These are phyloP conservation scores for Hermaeophaga mercurialis DNA, from an alignment of 2,888 invertebrate genomes.

Conservation along the genomic window DNA sequence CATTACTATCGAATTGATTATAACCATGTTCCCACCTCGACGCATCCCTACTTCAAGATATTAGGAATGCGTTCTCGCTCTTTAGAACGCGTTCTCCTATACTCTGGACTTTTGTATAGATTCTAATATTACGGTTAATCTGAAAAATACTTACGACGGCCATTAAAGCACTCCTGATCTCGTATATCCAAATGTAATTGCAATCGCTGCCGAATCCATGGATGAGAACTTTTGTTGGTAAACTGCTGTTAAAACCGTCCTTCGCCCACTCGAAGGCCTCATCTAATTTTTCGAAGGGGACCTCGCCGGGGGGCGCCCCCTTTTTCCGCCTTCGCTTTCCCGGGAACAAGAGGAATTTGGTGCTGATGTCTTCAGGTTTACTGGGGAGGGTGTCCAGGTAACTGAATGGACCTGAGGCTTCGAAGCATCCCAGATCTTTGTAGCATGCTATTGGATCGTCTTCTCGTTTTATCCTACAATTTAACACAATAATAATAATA, in stretches of 20 bases:
- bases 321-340: slow-evolving; percentile 60
- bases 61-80: too few relatives aligned
- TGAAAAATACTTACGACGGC: slow-evolving; percentile 82
- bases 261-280: slow-evolving; percentile 70
- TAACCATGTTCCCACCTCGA: too few relatives aligned
- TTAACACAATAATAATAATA: background rate
- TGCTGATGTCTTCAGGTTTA: slow-evolving; percentile 84
- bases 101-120: too few relatives aligned
- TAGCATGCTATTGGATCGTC: slow-evolving; percentile 82
- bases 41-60: too few relatives aligned
- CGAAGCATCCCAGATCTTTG: slow-evolving; percentile 89
- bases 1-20: too few relatives aligned
- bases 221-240: slow-evolving; percentile 81
- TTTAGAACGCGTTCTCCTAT: too few relatives aligned
- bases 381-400: slow-evolving; percentile 89
- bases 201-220: slow-evolving; percentile 94
- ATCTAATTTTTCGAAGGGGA: slow-evolving; percentile 75
- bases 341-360: slow-evolving; percentile 80
- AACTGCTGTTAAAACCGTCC: slow-evolving; percentile 68
- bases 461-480: slow-evolving; percentile 74
- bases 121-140: too few relatives aligned
- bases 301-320: slow-evolving; percentile 67
- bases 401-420: slow-evolving; percentile 83
- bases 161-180: slow-evolving; percentile 90
- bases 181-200: slow-evolving; percentile 90